These are phyloP conservation scores for Andrena camellia DNA, from an alignment of 2,888 invertebrate species.

Conservation along the genomic window DNA sequence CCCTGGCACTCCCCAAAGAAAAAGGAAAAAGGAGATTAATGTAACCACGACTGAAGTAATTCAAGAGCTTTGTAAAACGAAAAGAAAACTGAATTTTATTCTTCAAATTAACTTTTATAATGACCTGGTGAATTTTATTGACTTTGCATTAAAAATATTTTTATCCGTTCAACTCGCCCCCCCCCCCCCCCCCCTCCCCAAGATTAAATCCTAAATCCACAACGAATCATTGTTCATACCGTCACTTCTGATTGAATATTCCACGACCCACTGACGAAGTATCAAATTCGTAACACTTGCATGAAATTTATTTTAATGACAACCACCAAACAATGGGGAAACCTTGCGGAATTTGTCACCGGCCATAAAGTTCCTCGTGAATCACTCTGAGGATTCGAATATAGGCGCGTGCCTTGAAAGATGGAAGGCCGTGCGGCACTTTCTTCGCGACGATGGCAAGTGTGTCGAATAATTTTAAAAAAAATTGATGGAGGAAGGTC, in stretches of 20 bases:
- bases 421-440: constrained; percentile 39
- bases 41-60: too few species aligned
- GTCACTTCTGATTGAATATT: not conserved
- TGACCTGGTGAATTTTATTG: too few species aligned
- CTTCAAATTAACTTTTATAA: too few species aligned
- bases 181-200: too few species aligned
- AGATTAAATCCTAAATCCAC: too few species aligned
- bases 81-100: too few species aligned
- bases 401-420: constrained; percentile 44
- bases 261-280: not conserved
- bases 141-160: too few species aligned
- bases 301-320: constrained; percentile 49
- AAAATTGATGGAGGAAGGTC: constrained; percentile 8
- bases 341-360: constrained; percentile 49
- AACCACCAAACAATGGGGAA: constrained; percentile 46
- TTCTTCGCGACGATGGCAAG: constrained; percentile 31
- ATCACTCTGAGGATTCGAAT: constrained; percentile 44
- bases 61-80: too few species aligned
- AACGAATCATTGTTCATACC: too few species aligned
- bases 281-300: constrained; percentile 20
- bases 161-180: too few species aligned
- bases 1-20: too few species aligned
- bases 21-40: too few species aligned
- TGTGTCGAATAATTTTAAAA: constrained; percentile 25
- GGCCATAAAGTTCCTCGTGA: constrained; percentile 60